phyloP scores from a whole-genome alignment of 2,888 invertebrate species.

The Mythimna ferrago region DNA sequence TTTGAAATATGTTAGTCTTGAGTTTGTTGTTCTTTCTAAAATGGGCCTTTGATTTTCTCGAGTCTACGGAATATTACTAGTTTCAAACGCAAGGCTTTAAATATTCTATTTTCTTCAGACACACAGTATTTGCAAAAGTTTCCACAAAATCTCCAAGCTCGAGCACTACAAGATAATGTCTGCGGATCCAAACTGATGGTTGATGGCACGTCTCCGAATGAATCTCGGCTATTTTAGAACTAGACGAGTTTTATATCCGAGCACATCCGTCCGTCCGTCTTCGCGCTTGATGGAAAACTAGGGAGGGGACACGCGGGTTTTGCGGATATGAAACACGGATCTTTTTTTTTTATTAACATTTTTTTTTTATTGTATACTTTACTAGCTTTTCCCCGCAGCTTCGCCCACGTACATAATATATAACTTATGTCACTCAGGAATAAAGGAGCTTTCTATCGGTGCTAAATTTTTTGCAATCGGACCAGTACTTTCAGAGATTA shows the following conservation, averaged over 20 bases:
- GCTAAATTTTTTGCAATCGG: no score
- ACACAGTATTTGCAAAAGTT: conserved; percentile 15
- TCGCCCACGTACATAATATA: no score
- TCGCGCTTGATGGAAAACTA: conserved; percentile 45
- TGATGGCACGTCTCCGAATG: conserved; percentile 26
- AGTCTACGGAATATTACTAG: no score
- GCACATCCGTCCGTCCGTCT: conserved; percentile 59
- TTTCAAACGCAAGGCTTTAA: no score
- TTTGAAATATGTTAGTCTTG: no score
- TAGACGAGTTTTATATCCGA: conserved; percentile 63
- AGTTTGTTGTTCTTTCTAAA: no score
- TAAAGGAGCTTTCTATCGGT: no score
- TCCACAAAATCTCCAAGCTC: conserved; percentile 8
- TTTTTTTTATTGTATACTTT: no score
- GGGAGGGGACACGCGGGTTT: conserved; percentile 34
- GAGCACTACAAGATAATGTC: conserved; percentile 28
- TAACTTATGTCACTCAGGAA: no score
- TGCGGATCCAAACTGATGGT: conserved; percentile 24
- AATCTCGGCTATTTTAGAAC: conserved; percentile 47
- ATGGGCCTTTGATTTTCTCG: no score
- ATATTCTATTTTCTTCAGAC: neutral
- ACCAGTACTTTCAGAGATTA: no score
- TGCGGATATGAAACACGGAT: conserved; percentile 9
- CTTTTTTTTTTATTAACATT: neutral
- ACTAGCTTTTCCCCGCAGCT: no score